phyloP scores from a whole-genome alignment of 1,140 invertebrate genomes.

The Dreissena polymorpha region DNA sequence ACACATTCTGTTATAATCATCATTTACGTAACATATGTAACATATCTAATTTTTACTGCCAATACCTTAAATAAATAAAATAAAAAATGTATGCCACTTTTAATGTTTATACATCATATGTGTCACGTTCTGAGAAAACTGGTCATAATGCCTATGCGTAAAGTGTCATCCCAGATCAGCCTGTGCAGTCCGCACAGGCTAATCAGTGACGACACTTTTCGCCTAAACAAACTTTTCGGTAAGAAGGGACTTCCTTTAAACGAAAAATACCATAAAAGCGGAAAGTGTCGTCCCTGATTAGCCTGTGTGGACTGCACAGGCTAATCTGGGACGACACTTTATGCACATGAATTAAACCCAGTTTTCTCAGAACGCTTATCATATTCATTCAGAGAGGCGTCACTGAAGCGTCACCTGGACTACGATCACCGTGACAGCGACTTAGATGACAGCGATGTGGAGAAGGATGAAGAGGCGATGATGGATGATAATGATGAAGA shows the following conservation, averaged over 20 bases:
- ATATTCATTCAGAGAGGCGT: constrained; percentile 65
- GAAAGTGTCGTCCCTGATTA: too few relatives aligned
- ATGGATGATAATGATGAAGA: constrained; percentile 59
- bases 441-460: constrained; percentile 50
- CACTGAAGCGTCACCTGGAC: constrained; percentile 70
- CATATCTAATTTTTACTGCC: not conserved
- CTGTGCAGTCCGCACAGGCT: not conserved
- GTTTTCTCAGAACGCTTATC: not conserved
- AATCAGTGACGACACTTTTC: not conserved
- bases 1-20: too few relatives aligned
- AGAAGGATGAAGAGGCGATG: constrained; percentile 50
- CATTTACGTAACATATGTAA: too few relatives aligned
- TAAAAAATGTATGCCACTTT: not conserved
- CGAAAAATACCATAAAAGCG: too few relatives aligned
- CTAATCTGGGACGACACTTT: too few relatives aligned
- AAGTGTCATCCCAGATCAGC: too few relatives aligned
- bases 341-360: too few relatives aligned
- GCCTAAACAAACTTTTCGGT: not conserved
- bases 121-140: too few relatives aligned
- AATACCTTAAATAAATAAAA: not conserved
- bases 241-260: too few relatives aligned
- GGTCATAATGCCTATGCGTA: too few relatives aligned
- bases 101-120: not conserved
- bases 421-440: constrained; percentile 69
- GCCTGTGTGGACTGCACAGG: too few relatives aligned